These are phyloP conservation scores for Nomada fucata DNA, from an alignment of 2,888 invertebrate genomes.

Conservation along the genomic window DNA sequence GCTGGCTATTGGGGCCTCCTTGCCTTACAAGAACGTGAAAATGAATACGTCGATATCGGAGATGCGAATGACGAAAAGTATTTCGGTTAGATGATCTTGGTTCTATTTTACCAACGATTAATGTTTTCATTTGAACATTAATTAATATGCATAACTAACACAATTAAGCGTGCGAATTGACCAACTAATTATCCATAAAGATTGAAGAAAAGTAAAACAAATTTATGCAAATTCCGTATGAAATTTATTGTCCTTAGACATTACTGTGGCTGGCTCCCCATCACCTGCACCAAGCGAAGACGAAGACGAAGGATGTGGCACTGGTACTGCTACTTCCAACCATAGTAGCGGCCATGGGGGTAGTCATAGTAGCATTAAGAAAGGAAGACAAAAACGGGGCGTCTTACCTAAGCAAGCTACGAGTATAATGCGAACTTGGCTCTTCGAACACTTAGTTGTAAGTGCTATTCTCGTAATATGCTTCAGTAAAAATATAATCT, in stretches of 20 bases:
- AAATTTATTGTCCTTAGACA: slow-evolving; percentile 73
- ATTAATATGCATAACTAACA: not conserved
- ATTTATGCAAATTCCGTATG: not conserved
- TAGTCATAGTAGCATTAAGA: slow-evolving; percentile 83
- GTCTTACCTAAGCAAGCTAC: slow-evolving; percentile 98
- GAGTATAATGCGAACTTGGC: slow-evolving; percentile 97
- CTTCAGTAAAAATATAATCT: too few relatives aligned
- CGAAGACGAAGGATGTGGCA: slow-evolving; percentile 82
- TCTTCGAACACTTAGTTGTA: slow-evolving; percentile 98
- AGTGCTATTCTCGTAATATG: slow-evolving; percentile 79
- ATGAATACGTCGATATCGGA: slow-evolving; percentile 77
- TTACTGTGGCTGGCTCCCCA: slow-evolving; percentile 86
- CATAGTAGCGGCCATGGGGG: slow-evolving; percentile 85
- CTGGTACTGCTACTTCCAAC: slow-evolving; percentile 85
- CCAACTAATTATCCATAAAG: not conserved
- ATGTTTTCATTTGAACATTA: slow-evolving; percentile 12
- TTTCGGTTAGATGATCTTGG: slow-evolving; percentile 77
- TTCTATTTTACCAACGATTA: slow-evolving; percentile 33
- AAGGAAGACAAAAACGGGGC: slow-evolving; percentile 92
- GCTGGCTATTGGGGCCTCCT: slow-evolving; percentile 83
- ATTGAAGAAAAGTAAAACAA: not conserved
- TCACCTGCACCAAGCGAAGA: slow-evolving; percentile 86
- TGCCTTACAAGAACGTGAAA: slow-evolving; percentile 80
- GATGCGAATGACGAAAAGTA: slow-evolving; percentile 77
- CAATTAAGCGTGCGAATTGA: not conserved